Conservation (phyloP, 2,888 invertebrate species). For the Diogma glabrata region DNA sequence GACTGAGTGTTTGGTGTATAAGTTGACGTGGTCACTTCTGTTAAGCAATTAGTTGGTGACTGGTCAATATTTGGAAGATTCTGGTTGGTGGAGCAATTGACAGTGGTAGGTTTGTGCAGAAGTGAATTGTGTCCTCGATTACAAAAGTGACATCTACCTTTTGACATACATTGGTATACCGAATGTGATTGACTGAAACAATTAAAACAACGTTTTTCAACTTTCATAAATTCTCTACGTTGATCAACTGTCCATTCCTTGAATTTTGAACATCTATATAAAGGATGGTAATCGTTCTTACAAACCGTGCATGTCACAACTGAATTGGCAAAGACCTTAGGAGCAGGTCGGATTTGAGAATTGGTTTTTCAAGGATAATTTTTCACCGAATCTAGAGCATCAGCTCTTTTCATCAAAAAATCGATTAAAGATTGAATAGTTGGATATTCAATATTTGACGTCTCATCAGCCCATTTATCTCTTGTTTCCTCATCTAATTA, state of each 20-base stretch:
- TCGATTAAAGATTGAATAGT: background rate
- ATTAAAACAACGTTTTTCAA: background rate
- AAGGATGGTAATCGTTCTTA: background rate
- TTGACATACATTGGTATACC: background rate
- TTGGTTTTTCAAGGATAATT: background rate
- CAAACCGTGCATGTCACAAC: too few species aligned
- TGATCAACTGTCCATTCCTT: background rate
- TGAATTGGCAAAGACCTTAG: too few species aligned
- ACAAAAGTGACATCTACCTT: background rate
- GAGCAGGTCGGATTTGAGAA: too few species aligned
- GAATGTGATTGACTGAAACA: background rate
- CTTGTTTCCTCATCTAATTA: background rate
- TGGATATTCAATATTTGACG: background rate
- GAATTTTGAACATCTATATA: background rate
- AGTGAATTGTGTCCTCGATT: background rate
- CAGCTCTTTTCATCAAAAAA: background rate
- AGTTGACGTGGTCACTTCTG: too few species aligned
- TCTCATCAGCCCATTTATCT: background rate
- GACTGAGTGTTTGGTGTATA: too few species aligned
- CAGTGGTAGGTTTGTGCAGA: background rate
- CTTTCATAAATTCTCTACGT: background rate
- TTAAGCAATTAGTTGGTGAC: too few species aligned
- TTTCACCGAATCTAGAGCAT: background rate
- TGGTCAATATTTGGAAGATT: too few species aligned
- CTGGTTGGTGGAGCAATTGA: background rate